Base-by-base conservation (phyloP, 2,888 invertebrate species). In the Chrysina gloriosa region DNA sequence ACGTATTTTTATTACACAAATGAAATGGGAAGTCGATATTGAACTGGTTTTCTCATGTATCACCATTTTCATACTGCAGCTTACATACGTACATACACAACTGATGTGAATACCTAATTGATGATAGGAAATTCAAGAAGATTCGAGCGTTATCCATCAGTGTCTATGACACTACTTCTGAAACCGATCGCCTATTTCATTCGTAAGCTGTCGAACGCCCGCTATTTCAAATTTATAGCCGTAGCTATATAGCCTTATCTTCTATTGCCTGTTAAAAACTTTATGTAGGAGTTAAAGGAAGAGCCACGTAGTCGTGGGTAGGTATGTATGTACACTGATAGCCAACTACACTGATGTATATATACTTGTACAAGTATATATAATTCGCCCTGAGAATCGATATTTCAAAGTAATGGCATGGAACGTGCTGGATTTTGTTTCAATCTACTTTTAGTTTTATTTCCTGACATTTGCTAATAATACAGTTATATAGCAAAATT, bases 141-240 rank as follows among this genome's bases (percentile, higher is more conserved):
- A 50, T 50, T 50, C 27, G 2, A 50, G 9, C 25, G 25, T 19
- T 16, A 50, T 50, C 50, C 4, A 50, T 50, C 50, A 50, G n/a
- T 25, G 50, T 50, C 14, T 50, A 27, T 50, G 50, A 50, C 50
- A 50, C 50, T 50, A 27, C 27, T 50, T 27, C 50, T 50, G 6
- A 50, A 50, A 50, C 19, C n/a, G 27, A 50, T 50, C 50, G 50
- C 50, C 25, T 25, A 25, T 27, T 50, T 50, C 29, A 14, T 27
- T 27, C 27, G 25, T 14, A 27, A 27, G 27, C 27, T 50, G 50
- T 27, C 50, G 50, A 50, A 50, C 25, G 27, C 50, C 50, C 50
- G 50, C 50, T 27, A 50, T 27, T 25, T 50, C 14, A 27, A 50
- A 50, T 50, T 50, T 50, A 50, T 50, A 27, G 50, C 27, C 19